These are phyloP conservation scores for Tenthredo livida DNA, from an alignment of 2,888 invertebrate species.

Conservation along the genomic window DNA sequence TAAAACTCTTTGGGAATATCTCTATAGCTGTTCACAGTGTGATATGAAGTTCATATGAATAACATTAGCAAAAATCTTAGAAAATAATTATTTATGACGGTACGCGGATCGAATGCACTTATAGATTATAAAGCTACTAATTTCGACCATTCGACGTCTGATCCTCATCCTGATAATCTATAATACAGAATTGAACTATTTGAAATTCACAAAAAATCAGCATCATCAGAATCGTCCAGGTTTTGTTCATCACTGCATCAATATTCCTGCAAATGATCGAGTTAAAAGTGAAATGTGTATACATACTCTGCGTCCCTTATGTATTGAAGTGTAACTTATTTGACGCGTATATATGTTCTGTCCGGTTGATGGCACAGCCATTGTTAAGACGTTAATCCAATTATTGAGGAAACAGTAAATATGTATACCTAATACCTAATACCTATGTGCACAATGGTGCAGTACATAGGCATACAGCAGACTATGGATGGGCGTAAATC, in stretches of 20 bases:
- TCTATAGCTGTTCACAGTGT: background rate
- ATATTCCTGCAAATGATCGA: background rate
- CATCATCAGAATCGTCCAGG: background rate
- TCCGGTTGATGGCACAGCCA: background rate
- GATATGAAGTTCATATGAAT: background rate
- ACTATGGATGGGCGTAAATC: constrained; percentile 20
- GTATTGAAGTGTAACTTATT: background rate
- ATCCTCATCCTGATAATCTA: background rate
- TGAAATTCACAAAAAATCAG: background rate
- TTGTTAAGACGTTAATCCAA: background rate
- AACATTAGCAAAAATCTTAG: background rate
- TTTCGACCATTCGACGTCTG: background rate
- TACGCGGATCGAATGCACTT: background rate
- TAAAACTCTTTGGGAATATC: background rate
- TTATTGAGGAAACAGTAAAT: background rate
- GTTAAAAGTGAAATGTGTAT: background rate
- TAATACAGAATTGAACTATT: background rate
- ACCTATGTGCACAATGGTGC: background rate
- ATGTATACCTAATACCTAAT: background rate
- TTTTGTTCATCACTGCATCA: background rate
- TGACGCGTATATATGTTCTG: background rate
- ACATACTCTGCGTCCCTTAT: background rate
- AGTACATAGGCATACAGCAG: background rate
- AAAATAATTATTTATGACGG: background rate
- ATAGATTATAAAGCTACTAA: background rate